Evolutionary conservation across 1,140 invertebrate species (phyloP).

Genomic region (Hermetia illucens): DNA sequence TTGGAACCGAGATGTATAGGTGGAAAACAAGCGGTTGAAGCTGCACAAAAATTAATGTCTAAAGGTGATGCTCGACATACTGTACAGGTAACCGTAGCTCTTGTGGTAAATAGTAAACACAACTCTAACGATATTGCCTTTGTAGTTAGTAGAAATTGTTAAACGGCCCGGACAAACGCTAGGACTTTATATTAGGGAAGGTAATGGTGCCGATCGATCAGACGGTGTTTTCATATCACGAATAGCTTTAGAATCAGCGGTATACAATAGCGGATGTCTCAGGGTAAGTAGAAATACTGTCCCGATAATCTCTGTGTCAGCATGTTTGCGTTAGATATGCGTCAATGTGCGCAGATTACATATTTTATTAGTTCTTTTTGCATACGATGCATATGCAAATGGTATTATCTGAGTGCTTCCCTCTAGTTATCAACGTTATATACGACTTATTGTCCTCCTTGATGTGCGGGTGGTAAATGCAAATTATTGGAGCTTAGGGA

Average conservation of each 20-base stretch:
- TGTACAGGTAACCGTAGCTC: constrained; percentile 40
- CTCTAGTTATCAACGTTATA: too few relatives aligned
- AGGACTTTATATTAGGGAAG: constrained; percentile 94
- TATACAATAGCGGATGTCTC: constrained; percentile 90
- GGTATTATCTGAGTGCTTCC: too few relatives aligned
- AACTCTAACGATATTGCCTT: not conserved
- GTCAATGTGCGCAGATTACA: not conserved
- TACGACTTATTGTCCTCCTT: too few relatives aligned
- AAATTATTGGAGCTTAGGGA: too few relatives aligned
- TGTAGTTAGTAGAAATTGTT: constrained; percentile 96
- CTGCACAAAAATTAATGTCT: constrained; percentile 65
- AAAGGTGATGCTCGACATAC: constrained; percentile 32
- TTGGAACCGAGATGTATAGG: constrained; percentile 75
- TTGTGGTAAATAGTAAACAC: not conserved
- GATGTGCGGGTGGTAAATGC: too few relatives aligned
- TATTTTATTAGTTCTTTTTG: too few relatives aligned
- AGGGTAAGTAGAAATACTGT: constrained; percentile 45
- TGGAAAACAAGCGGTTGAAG: constrained; percentile 57
- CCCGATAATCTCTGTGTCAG: too few relatives aligned
- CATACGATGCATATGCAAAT: too few relatives aligned
- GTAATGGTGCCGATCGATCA: constrained; percentile 81
- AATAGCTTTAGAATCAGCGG: constrained; percentile 91
- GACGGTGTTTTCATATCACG: constrained; percentile 97
- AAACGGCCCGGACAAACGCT: constrained; percentile 97
- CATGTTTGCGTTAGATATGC: not conserved